phyloP scores from a whole-genome alignment of 2,113 vertebrate species.

The Formicarius rufipectus region DNA sequence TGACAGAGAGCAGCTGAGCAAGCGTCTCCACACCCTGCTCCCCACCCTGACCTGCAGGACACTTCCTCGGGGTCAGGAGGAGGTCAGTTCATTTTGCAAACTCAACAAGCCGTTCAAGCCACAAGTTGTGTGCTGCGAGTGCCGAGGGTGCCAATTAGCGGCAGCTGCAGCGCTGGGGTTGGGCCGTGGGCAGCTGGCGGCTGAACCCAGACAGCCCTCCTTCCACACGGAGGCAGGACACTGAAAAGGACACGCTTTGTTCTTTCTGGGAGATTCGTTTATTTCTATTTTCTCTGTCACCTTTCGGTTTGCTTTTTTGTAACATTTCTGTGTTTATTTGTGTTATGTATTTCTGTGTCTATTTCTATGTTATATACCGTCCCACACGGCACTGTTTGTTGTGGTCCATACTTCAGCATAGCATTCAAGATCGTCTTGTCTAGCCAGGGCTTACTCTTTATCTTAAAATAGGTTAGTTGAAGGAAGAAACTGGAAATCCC shows the following conservation, averaged over 20 bases:
- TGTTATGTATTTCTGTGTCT: not conserved
- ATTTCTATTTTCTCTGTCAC: not conserved
- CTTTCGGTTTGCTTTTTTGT: not conserved
- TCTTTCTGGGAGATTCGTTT: not conserved
- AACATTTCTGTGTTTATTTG: not conserved
- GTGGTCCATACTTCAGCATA: not conserved
- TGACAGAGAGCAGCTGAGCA: not conserved
- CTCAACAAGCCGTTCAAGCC: not conserved
- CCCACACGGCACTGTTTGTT: accelerated
- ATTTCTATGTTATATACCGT: not conserved
- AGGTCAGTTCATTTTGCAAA: not conserved
- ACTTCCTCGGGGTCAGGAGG: not conserved
- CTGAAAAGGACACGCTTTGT: not conserved
- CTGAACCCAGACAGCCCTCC: not conserved
- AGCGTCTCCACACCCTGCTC: not conserved
- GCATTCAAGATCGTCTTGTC: not conserved
- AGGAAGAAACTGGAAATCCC: not conserved
- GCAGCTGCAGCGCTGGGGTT: not conserved
- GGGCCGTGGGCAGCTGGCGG: conserved; percentile 19
- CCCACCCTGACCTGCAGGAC: not conserved
- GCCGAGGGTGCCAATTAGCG: conserved; percentile 25
- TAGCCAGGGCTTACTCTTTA: not conserved
- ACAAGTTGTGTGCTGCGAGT: not conserved
- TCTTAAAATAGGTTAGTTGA: not conserved
- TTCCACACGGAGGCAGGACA: not conserved